phyloP scores from a whole-genome alignment of 2,113 vertebrate species.

The Catagonus wagneri region DNA sequence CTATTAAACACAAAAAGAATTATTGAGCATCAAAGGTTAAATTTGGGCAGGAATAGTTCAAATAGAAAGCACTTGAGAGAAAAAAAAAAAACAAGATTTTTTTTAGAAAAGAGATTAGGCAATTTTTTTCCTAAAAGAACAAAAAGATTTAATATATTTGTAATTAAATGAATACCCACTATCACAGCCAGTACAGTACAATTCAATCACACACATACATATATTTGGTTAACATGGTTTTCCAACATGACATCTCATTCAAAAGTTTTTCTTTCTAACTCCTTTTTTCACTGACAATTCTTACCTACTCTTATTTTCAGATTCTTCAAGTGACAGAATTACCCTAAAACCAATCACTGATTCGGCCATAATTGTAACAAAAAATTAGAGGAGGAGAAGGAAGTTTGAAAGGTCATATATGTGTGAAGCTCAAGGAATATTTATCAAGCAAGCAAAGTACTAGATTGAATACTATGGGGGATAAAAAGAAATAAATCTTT shows the following conservation, averaged over 20 bases:
- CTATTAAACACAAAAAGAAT: conserved; percentile 61
- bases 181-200: conserved; percentile 20
- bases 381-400: background rate
- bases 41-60: conserved; percentile 49
- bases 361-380: background rate
- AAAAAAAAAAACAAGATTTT: background rate
- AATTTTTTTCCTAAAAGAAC: background rate
- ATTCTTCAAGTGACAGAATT: conserved; percentile 53
- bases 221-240: conserved; percentile 16
- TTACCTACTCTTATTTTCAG: conserved; percentile 54
- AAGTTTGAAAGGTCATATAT: conserved; percentile 24
- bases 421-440: conserved; percentile 31
- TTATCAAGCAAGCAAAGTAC: conserved; percentile 28
- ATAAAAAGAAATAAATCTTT: conserved; percentile 37
- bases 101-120: background rate
- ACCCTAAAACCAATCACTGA: conserved; percentile 34
- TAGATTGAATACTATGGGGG: background rate
- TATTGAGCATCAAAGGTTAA: conserved; percentile 13
- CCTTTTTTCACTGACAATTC: conserved; percentile 51
- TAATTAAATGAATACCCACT: conserved; percentile 27
- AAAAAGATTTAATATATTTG: conserved; percentile 35
- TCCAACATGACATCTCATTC: conserved; percentile 8
- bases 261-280: conserved; percentile 52
- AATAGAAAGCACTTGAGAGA: background rate
- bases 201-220: conserved; percentile 58